Conservation (phyloP, 2,113 vertebrate species). For the Aptenodytes patagonicus region DNA sequence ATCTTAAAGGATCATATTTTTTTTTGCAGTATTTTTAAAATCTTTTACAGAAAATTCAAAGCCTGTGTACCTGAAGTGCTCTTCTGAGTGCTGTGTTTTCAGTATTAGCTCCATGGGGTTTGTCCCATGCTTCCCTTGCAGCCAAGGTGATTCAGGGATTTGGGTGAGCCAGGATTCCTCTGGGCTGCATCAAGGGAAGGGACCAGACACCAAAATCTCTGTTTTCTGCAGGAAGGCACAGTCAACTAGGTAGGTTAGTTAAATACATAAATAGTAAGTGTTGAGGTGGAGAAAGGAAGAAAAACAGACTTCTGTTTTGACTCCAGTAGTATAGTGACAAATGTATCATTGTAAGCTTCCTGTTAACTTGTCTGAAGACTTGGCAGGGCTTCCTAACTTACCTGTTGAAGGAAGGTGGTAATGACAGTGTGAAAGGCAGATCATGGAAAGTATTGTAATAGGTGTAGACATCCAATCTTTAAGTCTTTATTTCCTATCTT, state of each 20-base stretch:
- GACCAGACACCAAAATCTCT: background rate
- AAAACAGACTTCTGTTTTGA: background rate
- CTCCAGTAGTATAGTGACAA: background rate
- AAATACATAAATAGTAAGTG: background rate
- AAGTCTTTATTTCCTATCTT: background rate
- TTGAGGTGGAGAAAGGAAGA: background rate
- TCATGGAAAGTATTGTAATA: background rate
- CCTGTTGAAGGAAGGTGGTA: background rate
- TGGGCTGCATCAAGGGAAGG: background rate
- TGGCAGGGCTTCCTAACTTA: background rate
- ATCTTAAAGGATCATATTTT: background rate
- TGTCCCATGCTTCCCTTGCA: background rate
- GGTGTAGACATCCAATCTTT: background rate
- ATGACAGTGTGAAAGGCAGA: background rate
- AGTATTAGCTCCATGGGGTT: background rate
- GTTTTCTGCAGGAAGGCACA: background rate
- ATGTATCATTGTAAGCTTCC: background rate
- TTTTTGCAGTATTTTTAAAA: background rate
- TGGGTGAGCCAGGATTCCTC: background rate
- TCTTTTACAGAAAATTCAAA: background rate
- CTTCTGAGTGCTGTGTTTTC: background rate
- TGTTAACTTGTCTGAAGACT: background rate
- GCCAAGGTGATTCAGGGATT: background rate
- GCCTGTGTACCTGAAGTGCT: background rate
- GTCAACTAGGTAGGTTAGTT: background rate